phyloP scores from a whole-genome alignment of 1,140 invertebrate species.

The Fopius arisanus region DNA sequence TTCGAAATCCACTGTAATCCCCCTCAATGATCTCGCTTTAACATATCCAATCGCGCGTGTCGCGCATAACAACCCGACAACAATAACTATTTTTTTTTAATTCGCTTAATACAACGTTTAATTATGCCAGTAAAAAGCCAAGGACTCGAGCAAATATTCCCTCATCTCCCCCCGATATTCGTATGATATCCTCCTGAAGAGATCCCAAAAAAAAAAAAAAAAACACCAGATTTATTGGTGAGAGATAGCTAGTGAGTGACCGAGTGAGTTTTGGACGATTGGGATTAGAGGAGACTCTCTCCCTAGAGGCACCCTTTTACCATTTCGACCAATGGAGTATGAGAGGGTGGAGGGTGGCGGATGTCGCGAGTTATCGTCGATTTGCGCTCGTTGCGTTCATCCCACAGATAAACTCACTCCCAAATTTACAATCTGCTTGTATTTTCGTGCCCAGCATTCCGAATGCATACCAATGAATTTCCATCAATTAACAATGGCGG shows the following conservation, averaged over 20 bases:
- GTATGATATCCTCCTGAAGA: too few species aligned
- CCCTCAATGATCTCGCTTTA: background rate
- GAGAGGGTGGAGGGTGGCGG: background rate
- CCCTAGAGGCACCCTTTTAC: background rate
- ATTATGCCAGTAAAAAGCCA: too few species aligned
- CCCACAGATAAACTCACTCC: background rate
- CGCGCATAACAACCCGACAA: too few species aligned
- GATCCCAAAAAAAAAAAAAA: too few species aligned
- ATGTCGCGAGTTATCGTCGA: slow-evolving; percentile 12
- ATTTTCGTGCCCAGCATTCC: background rate
- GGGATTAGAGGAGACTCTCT: background rate
- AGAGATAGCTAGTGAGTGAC: background rate
- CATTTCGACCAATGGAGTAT: background rate
- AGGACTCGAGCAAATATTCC: too few species aligned
- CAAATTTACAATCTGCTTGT: slow-evolving; percentile 3
- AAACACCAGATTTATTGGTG: background rate
- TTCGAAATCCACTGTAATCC: background rate
- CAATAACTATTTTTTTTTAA: too few species aligned
- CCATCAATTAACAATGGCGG: background rate
- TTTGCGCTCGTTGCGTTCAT: slow-evolving; percentile 10
- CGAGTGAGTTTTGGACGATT: slow-evolving; percentile 13
- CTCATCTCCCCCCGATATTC: too few species aligned
- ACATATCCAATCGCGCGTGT: too few species aligned
- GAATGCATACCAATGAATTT: background rate
- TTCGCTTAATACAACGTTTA: too few species aligned